These are phyloP conservation scores for Myripristis jacobus DNA, from an alignment of 2,797 vertebrate genomes.

Conservation along the genomic window DNA sequence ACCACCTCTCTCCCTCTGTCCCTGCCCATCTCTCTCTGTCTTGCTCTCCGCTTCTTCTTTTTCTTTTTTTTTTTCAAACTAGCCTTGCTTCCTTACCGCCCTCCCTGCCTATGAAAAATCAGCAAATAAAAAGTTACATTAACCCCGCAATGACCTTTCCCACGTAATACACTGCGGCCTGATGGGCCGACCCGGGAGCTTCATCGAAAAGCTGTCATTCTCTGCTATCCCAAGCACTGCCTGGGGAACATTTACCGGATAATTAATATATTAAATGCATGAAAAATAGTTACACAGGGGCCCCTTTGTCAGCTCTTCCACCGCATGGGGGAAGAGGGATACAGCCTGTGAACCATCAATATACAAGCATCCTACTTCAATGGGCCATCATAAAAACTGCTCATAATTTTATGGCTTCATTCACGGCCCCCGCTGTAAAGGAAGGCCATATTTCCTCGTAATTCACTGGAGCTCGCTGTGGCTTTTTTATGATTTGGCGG, in stretches of 20 bases:
- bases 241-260: constrained; percentile 99
- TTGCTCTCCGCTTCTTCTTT: constrained; percentile 22
- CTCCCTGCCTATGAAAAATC: constrained; percentile 96
- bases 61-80: constrained; percentile 64
- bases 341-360: constrained; percentile 98
- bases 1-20: constrained; percentile 36
- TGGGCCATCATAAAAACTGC: constrained; percentile 99
- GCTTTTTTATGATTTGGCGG: constrained; percentile 86
- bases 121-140: constrained; percentile 99
- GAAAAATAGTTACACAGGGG: constrained; percentile 99
- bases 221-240: constrained; percentile 95
- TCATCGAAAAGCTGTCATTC: constrained; percentile 97
- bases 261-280: constrained; percentile 99
- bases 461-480: constrained; percentile 81
- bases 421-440: constrained; percentile 98
- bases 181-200: constrained; percentile 93
- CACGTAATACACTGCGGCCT: constrained; percentile 98
- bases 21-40: constrained; percentile 53
- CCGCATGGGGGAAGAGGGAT: constrained; percentile 88
- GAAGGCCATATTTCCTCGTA: constrained; percentile 97
- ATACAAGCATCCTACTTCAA: constrained; percentile 99
- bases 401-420: constrained; percentile 99
- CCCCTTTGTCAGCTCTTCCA: constrained; percentile 87
- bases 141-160: constrained; percentile 98
- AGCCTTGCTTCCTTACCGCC: constrained; percentile 82